Evolutionary conservation across 2,113 vertebrate species (phyloP), one percentile per base, ranked within the genome.

Genomic region (Panurus biarmicus): DNA sequence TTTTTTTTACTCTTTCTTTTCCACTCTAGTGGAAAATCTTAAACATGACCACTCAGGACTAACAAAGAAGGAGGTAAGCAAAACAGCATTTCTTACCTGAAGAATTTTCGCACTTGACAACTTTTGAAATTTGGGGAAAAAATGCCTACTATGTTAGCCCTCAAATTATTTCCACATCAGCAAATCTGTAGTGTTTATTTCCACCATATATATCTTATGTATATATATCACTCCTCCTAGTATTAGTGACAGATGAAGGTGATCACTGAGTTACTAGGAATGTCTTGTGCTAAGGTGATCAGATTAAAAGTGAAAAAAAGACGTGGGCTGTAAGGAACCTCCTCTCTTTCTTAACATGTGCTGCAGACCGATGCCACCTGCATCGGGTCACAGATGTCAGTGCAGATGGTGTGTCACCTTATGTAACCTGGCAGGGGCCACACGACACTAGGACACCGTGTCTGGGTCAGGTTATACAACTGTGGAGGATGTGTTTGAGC

Each of bases 381-480:
- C 75, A 58, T 16, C 62, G 29, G 86, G 93, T 94, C 62, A 80
- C 86, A 88, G 86, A 72, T 60, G 48, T 56, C 62, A 56, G 62
- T 9, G 58, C 88, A 90, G 93, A 93, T 83, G 83, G 67, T 36
- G 51, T 23, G 40, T 36, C 72, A 92, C 93, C 60, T 94, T 78
- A 87, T 0, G 3, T 82, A 89, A 92, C 31, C 70, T 70, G 71
- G 26, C 85, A 95, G 66, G 67, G 33, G 53, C 62, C 53, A 21
- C 4, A 22, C 0, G 1, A 20, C 12, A 69, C 66, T 8, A 79
- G 82, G 50, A 79, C 50, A 33, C 58, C 5, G 53, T 0, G 48
- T 73, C 85, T 94, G 83, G 76, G 83, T 73, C 83, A 85, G 54
- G 13, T 88, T 94, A 79, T 50, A 80, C 91, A 95, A 85, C 31